Conservation (phyloP, 2,888 invertebrate species). For the Drosophila picticornis region DNA sequence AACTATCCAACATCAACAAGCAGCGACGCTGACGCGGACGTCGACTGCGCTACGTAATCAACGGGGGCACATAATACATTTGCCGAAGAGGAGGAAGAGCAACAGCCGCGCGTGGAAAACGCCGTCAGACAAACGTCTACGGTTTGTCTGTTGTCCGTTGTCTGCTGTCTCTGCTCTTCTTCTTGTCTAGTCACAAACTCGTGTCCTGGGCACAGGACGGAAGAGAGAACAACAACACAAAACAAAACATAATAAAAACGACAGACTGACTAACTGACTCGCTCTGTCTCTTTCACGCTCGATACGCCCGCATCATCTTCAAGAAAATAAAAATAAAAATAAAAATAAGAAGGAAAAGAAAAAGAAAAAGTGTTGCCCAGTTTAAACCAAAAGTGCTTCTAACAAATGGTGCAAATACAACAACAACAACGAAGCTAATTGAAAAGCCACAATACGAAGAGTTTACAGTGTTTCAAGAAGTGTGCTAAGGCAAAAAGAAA, state of each 20-base stretch:
- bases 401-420: conserved; percentile 35
- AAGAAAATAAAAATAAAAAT: background rate
- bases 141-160: conserved; percentile 46
- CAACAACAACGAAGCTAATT: conserved; percentile 14
- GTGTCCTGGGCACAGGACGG: conserved; percentile 31
- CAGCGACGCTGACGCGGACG: conserved; percentile 32
- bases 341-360: background rate
- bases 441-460: conserved; percentile 13
- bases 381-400: conserved; percentile 36
- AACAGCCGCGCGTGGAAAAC: conserved; percentile 37
- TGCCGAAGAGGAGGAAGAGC: conserved; percentile 38
- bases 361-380: conserved; percentile 23
- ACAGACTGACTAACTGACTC: conserved; percentile 31
- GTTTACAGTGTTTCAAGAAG: conserved; percentile 21
- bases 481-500: conserved; percentile 1
- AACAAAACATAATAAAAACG: conserved; percentile 4
- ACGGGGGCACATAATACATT: conserved; percentile 22
- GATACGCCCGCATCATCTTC: conserved; percentile 31
- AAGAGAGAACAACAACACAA: conserved; percentile 1
- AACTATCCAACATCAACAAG: conserved; percentile 63
- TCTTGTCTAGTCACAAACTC: conserved; percentile 14
- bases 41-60: conserved; percentile 62
- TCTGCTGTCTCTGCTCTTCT: conserved; percentile 18
- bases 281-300: conserved; percentile 5
- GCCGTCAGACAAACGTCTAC: conserved; percentile 51